phyloP scores from a whole-genome alignment of 1,140 invertebrate genomes.

The Philaenus spumarius region DNA sequence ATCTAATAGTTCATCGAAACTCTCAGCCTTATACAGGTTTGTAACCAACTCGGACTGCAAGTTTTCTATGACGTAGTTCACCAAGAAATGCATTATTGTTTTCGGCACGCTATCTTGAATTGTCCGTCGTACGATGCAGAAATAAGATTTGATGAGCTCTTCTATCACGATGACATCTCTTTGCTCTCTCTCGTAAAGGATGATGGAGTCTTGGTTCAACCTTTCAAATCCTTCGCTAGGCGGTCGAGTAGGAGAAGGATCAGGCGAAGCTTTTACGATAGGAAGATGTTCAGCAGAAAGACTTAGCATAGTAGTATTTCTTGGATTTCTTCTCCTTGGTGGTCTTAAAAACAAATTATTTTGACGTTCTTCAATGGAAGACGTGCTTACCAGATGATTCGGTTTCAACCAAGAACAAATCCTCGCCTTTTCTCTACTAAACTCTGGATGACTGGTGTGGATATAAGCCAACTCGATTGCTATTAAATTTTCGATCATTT shows the following conservation, averaged over 20 bases:
- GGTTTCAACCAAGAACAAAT: too few species aligned
- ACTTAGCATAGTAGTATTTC: too few species aligned
- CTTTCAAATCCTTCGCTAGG: too few species aligned
- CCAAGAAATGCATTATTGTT: constrained; percentile 29
- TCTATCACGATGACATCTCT: constrained; percentile 20
- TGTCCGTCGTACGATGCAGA: constrained; percentile 24
- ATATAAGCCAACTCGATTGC: constrained; percentile 63
- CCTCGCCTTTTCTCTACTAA: background rate
- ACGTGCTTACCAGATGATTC: too few species aligned
- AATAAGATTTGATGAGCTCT: constrained; percentile 26
- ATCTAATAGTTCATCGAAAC: constrained; percentile 3
- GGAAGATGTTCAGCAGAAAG: too few species aligned
- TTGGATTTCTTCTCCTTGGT: too few species aligned
- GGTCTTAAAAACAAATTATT: too few species aligned
- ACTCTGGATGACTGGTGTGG: constrained; percentile 67
- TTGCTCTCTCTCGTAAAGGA: background rate
- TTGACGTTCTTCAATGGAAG: too few species aligned
- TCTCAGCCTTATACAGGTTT: constrained; percentile 20
- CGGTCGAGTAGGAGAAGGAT: too few species aligned
- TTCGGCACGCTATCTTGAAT: constrained; percentile 29
- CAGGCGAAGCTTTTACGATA: too few species aligned
- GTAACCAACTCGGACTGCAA: constrained; percentile 22
- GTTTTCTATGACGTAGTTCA: constrained; percentile 23
- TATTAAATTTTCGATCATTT: constrained; percentile 60
- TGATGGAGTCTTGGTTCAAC: too few species aligned